Evolutionary conservation across 2,888 invertebrate species (phyloP).

Genomic region (Malachius bipustulatus): DNA sequence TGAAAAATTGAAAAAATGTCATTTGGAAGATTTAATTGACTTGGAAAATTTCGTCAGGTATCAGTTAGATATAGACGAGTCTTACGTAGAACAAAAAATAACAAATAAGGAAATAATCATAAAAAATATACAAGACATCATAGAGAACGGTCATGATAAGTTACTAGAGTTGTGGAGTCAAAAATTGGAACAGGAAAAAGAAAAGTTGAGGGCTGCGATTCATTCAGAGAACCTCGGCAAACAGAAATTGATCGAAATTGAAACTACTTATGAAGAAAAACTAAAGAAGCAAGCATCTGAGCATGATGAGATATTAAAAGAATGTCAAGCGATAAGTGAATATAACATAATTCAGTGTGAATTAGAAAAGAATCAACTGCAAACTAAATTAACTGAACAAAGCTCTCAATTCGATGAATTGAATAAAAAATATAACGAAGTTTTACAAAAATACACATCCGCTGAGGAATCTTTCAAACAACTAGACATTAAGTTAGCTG

Average conservation of each 20-base stretch:
- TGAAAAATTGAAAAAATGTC: slow-evolving; percentile 23
- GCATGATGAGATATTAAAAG: slow-evolving; percentile 40
- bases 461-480: slow-evolving; percentile 14
- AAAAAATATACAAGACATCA: background rate
- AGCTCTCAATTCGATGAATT: slow-evolving; percentile 10
- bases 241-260: slow-evolving; percentile 37
- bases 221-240: slow-evolving; percentile 35
- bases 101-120: slow-evolving; percentile 21
- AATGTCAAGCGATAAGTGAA: slow-evolving; percentile 44
- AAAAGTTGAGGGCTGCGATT: slow-evolving; percentile 33
- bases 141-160: slow-evolving; percentile 28
- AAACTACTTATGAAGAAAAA: slow-evolving; percentile 34
- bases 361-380: slow-evolving; percentile 42
- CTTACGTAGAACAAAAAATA: slow-evolving; percentile 21
- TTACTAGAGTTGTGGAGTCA: slow-evolving; percentile 21
- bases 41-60: slow-evolving; percentile 28
- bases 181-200: slow-evolving; percentile 34
- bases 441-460: slow-evolving; percentile 15
- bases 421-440: slow-evolving; percentile 16
- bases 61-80: slow-evolving; percentile 22
- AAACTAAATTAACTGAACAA: no score
- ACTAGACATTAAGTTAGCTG: slow-evolving; percentile 14
- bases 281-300: slow-evolving; percentile 37
- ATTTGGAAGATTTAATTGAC: slow-evolving; percentile 27
- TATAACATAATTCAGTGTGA: slow-evolving; percentile 43